Evolutionary conservation across 2,888 invertebrate species (phyloP).

Genomic region (Athetis lepigone): DNA sequence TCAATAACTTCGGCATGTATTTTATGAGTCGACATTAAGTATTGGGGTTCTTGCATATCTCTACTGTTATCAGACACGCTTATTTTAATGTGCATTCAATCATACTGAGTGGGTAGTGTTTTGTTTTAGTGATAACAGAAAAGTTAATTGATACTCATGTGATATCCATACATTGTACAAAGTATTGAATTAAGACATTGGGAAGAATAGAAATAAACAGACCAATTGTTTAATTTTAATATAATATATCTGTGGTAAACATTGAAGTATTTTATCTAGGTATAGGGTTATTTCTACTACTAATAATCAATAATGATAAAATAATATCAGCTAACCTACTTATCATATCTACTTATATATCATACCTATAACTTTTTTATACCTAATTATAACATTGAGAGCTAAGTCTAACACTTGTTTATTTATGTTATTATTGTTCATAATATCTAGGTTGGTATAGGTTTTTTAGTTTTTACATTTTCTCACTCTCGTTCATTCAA

Average conservation of each 20-base stretch:
- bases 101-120: constrained; percentile 4
- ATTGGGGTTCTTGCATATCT: not conserved
- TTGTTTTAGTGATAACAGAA: not conserved
- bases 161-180: not conserved
- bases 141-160: not conserved
- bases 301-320: not conserved
- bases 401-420: too few species aligned
- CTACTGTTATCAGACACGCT: constrained; percentile 43
- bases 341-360: not conserved
- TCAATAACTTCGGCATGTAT: constrained; percentile 68
- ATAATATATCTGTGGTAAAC: not conserved
- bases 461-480: not conserved
- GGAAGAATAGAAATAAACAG: constrained; percentile 16
- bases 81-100: constrained; percentile 42
- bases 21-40: constrained; percentile 49
- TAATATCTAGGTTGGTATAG: not conserved
- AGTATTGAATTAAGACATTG: not conserved
- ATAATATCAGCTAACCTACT: not conserved
- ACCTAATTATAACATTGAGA: too few species aligned
- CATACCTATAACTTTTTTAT: too few species aligned
- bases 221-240: not conserved
- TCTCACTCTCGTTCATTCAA: too few species aligned
- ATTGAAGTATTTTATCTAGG: too few species aligned
- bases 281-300: too few species aligned
- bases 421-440: too few species aligned